Evolutionary conservation across 2,113 vertebrate genomes (phyloP).

Genomic region (Nothoprocta pentlandii): DNA sequence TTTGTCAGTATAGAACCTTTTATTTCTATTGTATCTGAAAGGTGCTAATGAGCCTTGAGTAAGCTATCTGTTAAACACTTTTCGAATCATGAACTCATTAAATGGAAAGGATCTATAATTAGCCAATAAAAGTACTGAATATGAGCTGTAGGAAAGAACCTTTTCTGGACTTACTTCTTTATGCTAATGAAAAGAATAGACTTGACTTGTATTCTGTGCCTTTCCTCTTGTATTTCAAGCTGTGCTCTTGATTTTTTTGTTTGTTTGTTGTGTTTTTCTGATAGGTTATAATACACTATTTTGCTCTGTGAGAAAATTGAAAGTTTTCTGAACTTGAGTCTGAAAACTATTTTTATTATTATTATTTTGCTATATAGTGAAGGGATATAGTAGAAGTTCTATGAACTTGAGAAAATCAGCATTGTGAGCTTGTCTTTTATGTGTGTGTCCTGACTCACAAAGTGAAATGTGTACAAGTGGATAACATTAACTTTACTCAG

Average conservation of each 20-base stretch:
- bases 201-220: neutral
- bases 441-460: accelerated
- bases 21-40: neutral
- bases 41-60: neutral
- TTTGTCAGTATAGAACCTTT: neutral
- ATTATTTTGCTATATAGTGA: neutral
- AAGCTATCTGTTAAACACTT: neutral
- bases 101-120: neutral
- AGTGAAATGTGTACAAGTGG: neutral
- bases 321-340: too few species aligned
- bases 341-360: neutral
- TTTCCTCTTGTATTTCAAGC: neutral
- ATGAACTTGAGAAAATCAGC: neutral
- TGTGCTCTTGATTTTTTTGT: neutral
- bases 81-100: neutral
- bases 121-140: neutral
- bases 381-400: neutral
- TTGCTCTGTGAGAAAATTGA: neutral
- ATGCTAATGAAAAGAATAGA: neutral
- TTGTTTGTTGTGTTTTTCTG: neutral
- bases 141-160: neutral
- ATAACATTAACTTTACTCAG: neutral
- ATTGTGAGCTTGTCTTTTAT: neutral
- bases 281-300: neutral
- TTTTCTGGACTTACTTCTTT: neutral